A percentile compares a stretch with the other conserved stretches of the same genome.
Conservation (phyloP, 2,888 invertebrate species). For the Belgica antarctica region DNA sequence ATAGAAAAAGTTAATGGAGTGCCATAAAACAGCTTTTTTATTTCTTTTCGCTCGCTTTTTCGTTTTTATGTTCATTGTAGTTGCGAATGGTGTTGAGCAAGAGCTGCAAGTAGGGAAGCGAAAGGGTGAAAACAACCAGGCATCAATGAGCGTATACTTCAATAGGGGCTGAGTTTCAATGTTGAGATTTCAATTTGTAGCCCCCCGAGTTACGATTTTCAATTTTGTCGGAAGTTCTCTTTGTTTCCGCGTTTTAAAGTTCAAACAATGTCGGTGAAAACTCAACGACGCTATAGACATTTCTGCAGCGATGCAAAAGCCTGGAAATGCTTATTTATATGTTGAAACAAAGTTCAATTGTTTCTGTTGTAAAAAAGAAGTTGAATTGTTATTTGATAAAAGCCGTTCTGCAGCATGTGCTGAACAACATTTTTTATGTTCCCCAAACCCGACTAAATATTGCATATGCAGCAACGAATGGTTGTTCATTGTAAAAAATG, state of each 20-base stretch:
- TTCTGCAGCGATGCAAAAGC: not conserved
- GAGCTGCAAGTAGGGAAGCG: not conserved
- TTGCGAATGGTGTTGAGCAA: not conserved
- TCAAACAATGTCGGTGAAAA: not conserved
- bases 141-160: too few species aligned
- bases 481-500: too few species aligned
- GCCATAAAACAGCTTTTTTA: constrained; percentile 22
- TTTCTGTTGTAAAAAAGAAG: too few species aligned
- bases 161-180: too few species aligned
- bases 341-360: too few species aligned
- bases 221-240: too few species aligned
- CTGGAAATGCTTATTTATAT: too few species aligned
- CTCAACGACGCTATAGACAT: not conserved
- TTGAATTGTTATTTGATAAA: too few species aligned
- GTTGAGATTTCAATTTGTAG: not conserved
- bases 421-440: too few species aligned
- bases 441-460: too few species aligned
- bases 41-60: not conserved
- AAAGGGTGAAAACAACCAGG: not conserved
- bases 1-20: constrained; percentile 31
- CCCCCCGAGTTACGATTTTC: not conserved
- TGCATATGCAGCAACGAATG: too few species aligned
- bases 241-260: not conserved
- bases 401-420: too few species aligned
- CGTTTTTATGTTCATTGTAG: not conserved